Conservation (phyloP, 2,888 invertebrate species). For the Eumerus sabulonum region DNA sequence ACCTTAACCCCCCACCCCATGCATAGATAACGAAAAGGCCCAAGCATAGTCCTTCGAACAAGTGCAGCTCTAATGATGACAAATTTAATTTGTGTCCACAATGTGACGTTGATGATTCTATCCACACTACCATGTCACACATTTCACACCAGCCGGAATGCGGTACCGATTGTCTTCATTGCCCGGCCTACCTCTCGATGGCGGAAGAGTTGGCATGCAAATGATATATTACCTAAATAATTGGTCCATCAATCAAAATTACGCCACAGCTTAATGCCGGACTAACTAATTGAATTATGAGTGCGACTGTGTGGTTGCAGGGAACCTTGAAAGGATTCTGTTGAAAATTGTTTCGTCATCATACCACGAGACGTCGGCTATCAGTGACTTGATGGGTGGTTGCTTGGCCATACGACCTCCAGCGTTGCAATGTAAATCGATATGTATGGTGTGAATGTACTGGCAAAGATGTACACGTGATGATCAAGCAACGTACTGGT, state of each 20-base stretch:
- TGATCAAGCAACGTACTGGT: neutral
- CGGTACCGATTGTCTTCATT: conserved; percentile 4
- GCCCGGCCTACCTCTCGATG: neutral
- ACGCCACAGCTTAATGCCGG: conserved; percentile 69
- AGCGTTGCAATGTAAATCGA: conserved; percentile 11
- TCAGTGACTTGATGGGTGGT: conserved; percentile 14
- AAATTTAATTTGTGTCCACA: conserved; percentile 64
- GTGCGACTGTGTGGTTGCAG: conserved; percentile 39
- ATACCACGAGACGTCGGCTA: conserved; percentile 3
- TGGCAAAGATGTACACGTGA: conserved; percentile 19
- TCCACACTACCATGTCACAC: too few species aligned
- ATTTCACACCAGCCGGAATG: too few species aligned
- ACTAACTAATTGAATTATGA: conserved; percentile 63
- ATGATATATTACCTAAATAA: conserved; percentile 78
- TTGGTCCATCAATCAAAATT: conserved; percentile 78
- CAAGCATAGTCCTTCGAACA: conserved; percentile 17
- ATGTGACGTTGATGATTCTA: conserved; percentile 62
- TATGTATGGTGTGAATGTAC: conserved; percentile 12
- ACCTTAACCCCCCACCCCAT: conserved; percentile 2
- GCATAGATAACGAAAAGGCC: too few species aligned
- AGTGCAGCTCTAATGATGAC: conserved; percentile 54
- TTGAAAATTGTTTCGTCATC: neutral
- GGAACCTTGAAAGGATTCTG: conserved; percentile 52
- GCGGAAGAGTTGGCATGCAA: conserved; percentile 71
- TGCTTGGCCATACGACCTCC: neutral